Base-by-base conservation (phyloP, 2,888 invertebrate species). In the Pollenia griseotomentosa region DNA sequence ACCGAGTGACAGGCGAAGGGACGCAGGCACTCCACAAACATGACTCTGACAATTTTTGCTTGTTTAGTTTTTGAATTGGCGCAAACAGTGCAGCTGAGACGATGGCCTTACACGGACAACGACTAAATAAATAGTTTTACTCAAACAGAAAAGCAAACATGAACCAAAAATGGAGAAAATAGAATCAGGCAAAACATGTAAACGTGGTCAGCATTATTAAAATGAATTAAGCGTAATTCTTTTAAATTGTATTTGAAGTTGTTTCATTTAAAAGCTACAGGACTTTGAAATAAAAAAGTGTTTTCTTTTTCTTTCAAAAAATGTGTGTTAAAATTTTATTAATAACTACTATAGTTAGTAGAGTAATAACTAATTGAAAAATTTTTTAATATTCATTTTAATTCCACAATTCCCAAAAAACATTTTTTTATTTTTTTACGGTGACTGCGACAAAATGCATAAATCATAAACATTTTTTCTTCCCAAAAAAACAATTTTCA, bases 161-260 rank as follows among this genome's bases (percentile, higher is more conserved):
- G 8, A 44, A 46, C 7, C n/a, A 9, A 19, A 42, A 42, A 23
- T 12, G 8, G 16, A 40, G 9, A 57, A 57, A 33, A 44, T 23
- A 44, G 78, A 77, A 57, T 65, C 70, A 46, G 51, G 63, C 59
- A 74, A 83, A 86, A 83, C 66, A 65, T 78, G 55, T 63, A 78
- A 81, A 87, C 84, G 87, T 87, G 87, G 83, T 81, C 81, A 81
- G 87, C 83, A 79, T 86, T 2, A 68, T 16, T 23, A 12, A 79
- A 68, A 53, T 74, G 40, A 79, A 68, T 61, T 74, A 63, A 40
- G 2, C 7, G 40, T 42, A 57, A 57, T 57, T 70, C 40, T 11
- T n/a, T 33, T 66, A 59, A 78, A 55, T 66, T 51, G n/a, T 44
- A 23, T 66, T 82, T 44, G 74, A 23, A 44, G 33, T 40, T 61